Base-by-base conservation (phyloP, 2,888 invertebrate genomes). In the Drosophila pullipes region DNA sequence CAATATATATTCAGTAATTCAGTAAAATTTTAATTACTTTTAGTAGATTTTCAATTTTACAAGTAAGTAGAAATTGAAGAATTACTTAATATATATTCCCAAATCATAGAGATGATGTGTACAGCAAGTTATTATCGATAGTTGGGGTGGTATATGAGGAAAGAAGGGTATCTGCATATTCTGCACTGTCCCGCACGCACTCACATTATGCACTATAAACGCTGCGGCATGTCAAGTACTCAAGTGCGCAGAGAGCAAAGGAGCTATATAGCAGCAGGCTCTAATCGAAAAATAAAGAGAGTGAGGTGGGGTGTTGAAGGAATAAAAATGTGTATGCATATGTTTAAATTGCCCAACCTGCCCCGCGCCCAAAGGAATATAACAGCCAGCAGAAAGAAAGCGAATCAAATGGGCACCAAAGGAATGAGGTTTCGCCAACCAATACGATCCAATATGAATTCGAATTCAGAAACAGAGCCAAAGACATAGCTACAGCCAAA, bases 201-300 rank as follows among this genome's bases (percentile, higher is more conserved):
- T 33, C 69, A 72, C 76, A 88, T 85, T 89, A 82, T 80, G 85
- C 88, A 89, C 90, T 89, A 85, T 82, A 85, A 87, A 85, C 82
- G 82, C 67, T 44, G 49, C 52, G 88, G 85, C 83, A 85, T 84
- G 64, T 80, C 90, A 82, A 84, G 87, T 66, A 30, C 30, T 39
- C 18, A 25, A 49, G 16, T 53, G 81, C 76, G 63, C 65, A 61
- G 18, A 49, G 58, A 55, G 28, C 41, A 41, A 13, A 59, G 37
- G 22, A 66, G 47, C 37, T 41, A 10, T 10, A 39, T n/a, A 10
- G 39, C n/a, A n/a, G 9, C 39, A 9, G n/a, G n/a, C 39, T n/a
- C 39, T n/a, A n/a, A n/a, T 9, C 39, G 25, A 35, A 13, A 35
- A 22, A 35, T 33, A 47, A 5, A 9, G 10, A 18, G 22, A 18